Conservation (phyloP, 1,140 invertebrate genomes). For the Uloborus diversus region DNA sequence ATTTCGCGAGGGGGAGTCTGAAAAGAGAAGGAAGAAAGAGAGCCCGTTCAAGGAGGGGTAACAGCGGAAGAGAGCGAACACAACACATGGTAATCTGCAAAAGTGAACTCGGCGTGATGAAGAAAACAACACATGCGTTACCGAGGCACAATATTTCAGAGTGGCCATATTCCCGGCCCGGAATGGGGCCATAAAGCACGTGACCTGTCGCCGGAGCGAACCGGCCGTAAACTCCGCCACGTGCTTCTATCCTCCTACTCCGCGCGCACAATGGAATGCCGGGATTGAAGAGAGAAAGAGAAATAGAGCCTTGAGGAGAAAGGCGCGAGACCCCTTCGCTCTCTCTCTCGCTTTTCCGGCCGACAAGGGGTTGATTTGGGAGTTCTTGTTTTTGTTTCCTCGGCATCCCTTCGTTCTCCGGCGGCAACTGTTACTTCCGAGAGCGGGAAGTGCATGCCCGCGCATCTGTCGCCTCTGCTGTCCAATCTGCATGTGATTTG, state of each 20-base stretch:
- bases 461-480: neutral
- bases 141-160: conserved; percentile 54
- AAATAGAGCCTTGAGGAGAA: neutral
- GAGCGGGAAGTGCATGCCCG: neutral
- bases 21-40: neutral
- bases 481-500: neutral
- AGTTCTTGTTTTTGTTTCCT: conserved; percentile 2
- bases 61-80: neutral
- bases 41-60: neutral
- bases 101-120: conserved; percentile 41
- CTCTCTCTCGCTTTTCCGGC: conserved; percentile 2
- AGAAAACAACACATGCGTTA: conserved; percentile 54
- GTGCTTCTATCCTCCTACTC: conserved; percentile 46
- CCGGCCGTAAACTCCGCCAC: conserved; percentile 53
- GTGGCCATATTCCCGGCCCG: conserved; percentile 46
- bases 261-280: conserved; percentile 36
- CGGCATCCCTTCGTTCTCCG: conserved; percentile 3
- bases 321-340: neutral
- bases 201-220: conserved; percentile 49
- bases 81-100: conserved; percentile 47
- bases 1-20: neutral
- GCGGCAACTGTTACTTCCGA: neutral
- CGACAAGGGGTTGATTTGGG: conserved; percentile 42
- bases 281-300: conserved; percentile 12
- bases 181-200: conserved; percentile 57